Base-by-base conservation (phyloP, 2,888 invertebrate genomes). In the Dichetophora obliterata region DNA sequence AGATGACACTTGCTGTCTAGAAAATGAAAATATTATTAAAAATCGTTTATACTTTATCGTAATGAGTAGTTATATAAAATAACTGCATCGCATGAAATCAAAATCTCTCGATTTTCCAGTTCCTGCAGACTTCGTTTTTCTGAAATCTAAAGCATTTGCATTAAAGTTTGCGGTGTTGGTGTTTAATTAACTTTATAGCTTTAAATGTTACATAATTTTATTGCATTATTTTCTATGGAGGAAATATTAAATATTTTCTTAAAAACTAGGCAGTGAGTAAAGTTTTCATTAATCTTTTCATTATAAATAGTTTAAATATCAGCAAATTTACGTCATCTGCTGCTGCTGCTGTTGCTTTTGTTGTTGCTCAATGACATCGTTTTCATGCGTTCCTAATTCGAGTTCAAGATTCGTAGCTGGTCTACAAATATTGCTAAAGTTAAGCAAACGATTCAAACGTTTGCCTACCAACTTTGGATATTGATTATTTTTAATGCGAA, bases 391-490 rank as follows among this genome's bases (percentile, higher is more conserved):
- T 24, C 50, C 14, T 3, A 43, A 43, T 43, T 11, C 31, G n/a
- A 75, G 61, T 3, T 76, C 77, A 34, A 77, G 19, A 27, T 81
- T 77, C 8, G 66, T 70, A n/a, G 75, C 77, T 57, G 80, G 80
- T 27, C 82, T 79, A 75, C 84, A 84, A 16, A 84, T 83, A 2
- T 84, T 84, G 68, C 81, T 80, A 66, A 82, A 83, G 75, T 87
- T 90, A 19, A 92, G 85, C 75, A 92, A 90, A 79, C 91, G 91
- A 83, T 92, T 92, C n/a, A 96, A 90, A 82, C 95, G 90, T 88
- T 94, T 94, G 2, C 95, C 95, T 84, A 95, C 94, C 76, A 94
- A 90, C 86, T 95, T 95, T 1, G 95, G 95, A 90, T 95, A 95
- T 81, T 91, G 91, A 85, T 93, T 93, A 81, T 93, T 94, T 89